Percentiles rank a stretch among this genome's conserved stretches.
phyloP scores from a whole-genome alignment of 2,797 vertebrate species.

The Anguilla anguilla region DNA sequence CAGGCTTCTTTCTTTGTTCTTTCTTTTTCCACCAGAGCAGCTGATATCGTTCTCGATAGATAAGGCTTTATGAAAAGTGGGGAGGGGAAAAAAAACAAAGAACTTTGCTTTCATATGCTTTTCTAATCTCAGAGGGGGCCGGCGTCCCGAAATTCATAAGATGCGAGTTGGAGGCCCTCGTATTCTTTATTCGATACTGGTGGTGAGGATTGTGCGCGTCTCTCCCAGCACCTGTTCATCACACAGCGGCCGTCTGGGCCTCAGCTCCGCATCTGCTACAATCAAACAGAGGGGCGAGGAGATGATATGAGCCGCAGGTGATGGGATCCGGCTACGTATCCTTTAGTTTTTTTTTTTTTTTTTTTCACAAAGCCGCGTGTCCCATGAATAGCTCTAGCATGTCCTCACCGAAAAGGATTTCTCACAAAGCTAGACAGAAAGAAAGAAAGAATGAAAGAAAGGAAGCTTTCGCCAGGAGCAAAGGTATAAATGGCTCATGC shows the following conservation, averaged over 20 bases:
- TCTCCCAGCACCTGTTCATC: neutral
- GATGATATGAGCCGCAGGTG: neutral
- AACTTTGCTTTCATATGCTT: neutral
- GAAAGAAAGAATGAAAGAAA: neutral
- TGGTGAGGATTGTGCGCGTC: neutral
- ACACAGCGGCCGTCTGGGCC: neutral
- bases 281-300: neutral
- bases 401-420: neutral
- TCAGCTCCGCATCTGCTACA: neutral
- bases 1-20: neutral
- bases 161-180: neutral
- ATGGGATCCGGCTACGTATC: neutral
- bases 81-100: neutral
- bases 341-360: neutral
- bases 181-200: neutral
- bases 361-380: neutral
- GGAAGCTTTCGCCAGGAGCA: neutral
- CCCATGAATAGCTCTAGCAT: neutral
- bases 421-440: neutral
- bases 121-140: neutral
- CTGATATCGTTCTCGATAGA: neutral
- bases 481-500: neutral
- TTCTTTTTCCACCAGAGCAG: neutral
- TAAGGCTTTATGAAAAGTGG: conserved; percentile 14
- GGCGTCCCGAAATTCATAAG: neutral